Conservation (phyloP, 2,888 invertebrate genomes). For the Ischnura elegans region DNA sequence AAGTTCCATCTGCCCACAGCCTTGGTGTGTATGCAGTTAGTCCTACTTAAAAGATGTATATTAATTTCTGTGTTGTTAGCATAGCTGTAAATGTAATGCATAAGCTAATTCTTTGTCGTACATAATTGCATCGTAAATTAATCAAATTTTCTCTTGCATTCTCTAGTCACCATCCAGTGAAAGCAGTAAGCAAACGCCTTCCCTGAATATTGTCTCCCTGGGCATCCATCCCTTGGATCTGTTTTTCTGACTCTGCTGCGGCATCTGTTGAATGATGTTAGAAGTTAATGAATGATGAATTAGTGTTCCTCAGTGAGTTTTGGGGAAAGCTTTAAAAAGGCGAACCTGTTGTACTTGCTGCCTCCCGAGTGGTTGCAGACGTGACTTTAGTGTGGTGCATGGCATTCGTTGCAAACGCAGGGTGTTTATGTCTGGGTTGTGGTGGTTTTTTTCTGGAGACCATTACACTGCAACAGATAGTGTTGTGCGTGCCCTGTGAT, state of each 20-base stretch:
- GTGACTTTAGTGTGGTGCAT: slow-evolving; percentile 59
- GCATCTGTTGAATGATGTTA: slow-evolving; percentile 60
- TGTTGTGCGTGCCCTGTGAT: slow-evolving; percentile 62
- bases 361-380: slow-evolving; percentile 37
- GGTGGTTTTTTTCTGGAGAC: slow-evolving; percentile 47
- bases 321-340: slow-evolving; percentile 43
- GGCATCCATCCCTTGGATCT: slow-evolving; percentile 30
- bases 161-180: slow-evolving; percentile 37
- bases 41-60: too few relatives aligned
- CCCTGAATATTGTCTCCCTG: slow-evolving; percentile 21
- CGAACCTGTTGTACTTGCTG: slow-evolving; percentile 47
- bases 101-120: too few relatives aligned
- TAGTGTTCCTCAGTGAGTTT: slow-evolving; percentile 56
- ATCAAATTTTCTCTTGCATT: background rate
- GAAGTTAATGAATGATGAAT: slow-evolving; percentile 29
- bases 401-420: slow-evolving; percentile 56
- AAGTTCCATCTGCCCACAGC: too few relatives aligned
- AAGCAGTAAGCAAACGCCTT: slow-evolving; percentile 52
- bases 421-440: slow-evolving; percentile 59
- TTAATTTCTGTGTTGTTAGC: too few relatives aligned
- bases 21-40: too few relatives aligned
- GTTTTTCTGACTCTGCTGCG: slow-evolving; percentile 33
- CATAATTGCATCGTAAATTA: too few relatives aligned
- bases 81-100: too few relatives aligned
- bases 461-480: slow-evolving; percentile 40